Base-by-base conservation (phyloP, 2,113 vertebrate genomes). In the Mohoua ochrocephala region DNA sequence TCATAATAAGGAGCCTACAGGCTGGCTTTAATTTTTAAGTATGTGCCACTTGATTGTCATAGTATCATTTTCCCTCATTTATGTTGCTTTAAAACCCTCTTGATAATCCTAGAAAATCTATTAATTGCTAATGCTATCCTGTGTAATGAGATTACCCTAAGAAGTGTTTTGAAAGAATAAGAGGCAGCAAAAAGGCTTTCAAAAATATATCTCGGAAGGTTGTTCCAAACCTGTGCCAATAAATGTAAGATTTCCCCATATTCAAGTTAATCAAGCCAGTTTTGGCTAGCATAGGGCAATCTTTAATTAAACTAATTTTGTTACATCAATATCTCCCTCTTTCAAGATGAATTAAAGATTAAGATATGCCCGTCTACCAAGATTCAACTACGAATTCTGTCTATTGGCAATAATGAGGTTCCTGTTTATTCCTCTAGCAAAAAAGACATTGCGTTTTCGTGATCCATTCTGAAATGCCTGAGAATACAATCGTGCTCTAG, bases 31-130 rank as follows among this genome's bases (percentile, higher is more conserved):
- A 89, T 84, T 82, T 87, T 87, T 87, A 79, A 95, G 37, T 68
- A 71, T 67, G 33, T 65, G 28, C 61, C 87, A 41, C 53, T 92
- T 90, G 82, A 85, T 91, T 95, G 85, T 93, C 67, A 52, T 69
- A 79, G 41, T 69, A 79, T 49, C 28, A 75, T 87, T 90, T 93
- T 65, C 44, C 3, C 26, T 95, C 78, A 53, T 83, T 97, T 82
- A 60, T 41, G 24, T 87, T 88, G 57, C 49, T 85, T 91, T 93
- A 76, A 95, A 90, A n/a, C 31, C n/a, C 41, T 80, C 78, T 56
- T 85, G 82, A 91, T 96, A 93, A 93, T 94, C 88, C 70, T 82
- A 85, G 61, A 31, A 85, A 91, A 93, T 93, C 78, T 95, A 83
- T 93, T 97, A 90, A 87, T 94, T 95, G 75, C 31, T 90, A 87